Percentiles rank a stretch among this genome's conserved stretches.
These are phyloP conservation scores for Platysteira castanea DNA, from an alignment of 2,113 vertebrate species.

Conservation along the genomic window DNA sequence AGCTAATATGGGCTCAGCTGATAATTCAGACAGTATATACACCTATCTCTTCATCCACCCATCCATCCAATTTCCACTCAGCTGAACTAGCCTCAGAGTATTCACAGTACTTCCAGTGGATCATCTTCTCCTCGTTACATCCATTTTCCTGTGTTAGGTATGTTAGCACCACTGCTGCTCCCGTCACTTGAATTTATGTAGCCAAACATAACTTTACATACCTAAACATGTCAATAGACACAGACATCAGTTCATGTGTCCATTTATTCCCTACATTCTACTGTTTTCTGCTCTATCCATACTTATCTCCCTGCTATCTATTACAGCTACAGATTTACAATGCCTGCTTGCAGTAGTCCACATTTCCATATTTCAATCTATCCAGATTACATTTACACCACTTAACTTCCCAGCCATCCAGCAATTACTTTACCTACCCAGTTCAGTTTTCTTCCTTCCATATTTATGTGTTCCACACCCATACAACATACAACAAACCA, in stretches of 20 bases:
- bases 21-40: not conserved
- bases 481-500: not conserved
- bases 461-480: not conserved
- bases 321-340: not conserved
- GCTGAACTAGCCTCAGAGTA: not conserved
- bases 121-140: not conserved
- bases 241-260: not conserved
- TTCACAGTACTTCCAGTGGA: not conserved
- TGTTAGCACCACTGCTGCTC: not conserved
- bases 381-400: not conserved
- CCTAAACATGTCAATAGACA: not conserved
- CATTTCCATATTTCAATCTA: not conserved
- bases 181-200: not conserved
- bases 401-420: not conserved
- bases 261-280: not conserved
- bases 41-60: not conserved
- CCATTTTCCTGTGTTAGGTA: not conserved
- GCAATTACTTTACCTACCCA: not conserved
- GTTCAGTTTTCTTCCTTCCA: not conserved
- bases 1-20: not conserved
- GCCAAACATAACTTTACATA: not conserved
- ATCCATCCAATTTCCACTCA: not conserved
- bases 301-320: not conserved
- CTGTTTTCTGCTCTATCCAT: not conserved
- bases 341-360: not conserved